phyloP scores from a whole-genome alignment of 1,140 invertebrate species.

The Bacillus rossius region DNA sequence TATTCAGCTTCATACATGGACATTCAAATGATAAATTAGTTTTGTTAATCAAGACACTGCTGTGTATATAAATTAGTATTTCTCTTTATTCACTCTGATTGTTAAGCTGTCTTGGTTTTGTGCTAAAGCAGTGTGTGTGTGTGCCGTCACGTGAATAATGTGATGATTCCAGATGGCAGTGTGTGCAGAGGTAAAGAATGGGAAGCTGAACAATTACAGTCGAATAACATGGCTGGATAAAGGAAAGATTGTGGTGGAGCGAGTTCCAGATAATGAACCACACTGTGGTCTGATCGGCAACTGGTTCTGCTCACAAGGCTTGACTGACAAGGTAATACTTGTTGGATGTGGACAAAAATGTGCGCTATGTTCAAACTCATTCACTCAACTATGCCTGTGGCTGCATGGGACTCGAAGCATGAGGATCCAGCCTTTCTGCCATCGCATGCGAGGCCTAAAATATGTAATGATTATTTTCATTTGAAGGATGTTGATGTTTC shows the following conservation, averaged over 20 bases:
- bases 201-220: slow-evolving; percentile 51
- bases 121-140: too few relatives aligned
- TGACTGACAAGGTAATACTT: slow-evolving; percentile 60
- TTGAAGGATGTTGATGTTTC: not conserved
- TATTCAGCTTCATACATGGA: too few relatives aligned
- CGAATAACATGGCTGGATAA: slow-evolving; percentile 49
- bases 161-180: slow-evolving; percentile 47
- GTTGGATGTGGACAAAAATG: not conserved
- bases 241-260: slow-evolving; percentile 51
- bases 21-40: too few relatives aligned
- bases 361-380: too few relatives aligned
- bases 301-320: slow-evolving; percentile 72
- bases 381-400: too few relatives aligned
- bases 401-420: too few relatives aligned
- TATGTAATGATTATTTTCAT: not conserved
- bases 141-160: not conserved
- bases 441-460: not conserved
- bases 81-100: too few relatives aligned
- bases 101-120: too few relatives aligned
- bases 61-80: too few relatives aligned
- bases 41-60: too few relatives aligned
- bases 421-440: not conserved
- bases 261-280: slow-evolving; percentile 57
- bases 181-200: slow-evolving; percentile 44
- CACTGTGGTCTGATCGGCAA: slow-evolving; percentile 74